Base-by-base conservation (phyloP, 2,113 vertebrate species). In the Poecilia latipinna region DNA sequence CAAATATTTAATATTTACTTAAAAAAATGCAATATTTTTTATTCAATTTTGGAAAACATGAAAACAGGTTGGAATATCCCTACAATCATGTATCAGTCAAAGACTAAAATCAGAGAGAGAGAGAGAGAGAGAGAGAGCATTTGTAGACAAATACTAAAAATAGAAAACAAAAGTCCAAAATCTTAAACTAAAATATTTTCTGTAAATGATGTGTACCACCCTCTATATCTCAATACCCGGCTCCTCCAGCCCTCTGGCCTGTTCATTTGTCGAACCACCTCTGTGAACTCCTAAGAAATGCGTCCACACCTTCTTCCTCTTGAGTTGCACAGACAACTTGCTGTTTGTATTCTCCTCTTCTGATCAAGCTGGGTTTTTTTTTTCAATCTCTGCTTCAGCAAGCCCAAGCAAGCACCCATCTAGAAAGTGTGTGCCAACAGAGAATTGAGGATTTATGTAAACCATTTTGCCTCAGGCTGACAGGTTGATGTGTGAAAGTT, bases 401-500 rank as follows among this genome's bases (percentile, higher is more conserved):
- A 86, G 87, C 72, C 65, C 57, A 77, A 84, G 62, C 89, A 76
- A 70, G 83, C 70, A 68, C 24, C 22, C 51, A 78, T 75, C 75
- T 80, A 63, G 66, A 15, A 35, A 73, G 32, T 44, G 54, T 82
- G 37, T 82, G 82, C 78, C 84, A 83, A 29, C 73, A 77, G 75
- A 89, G 84, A 82, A 70, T 82, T 77, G 74, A 22, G 68, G 28
- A 78, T 89, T 83, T 71, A 74, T 83, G 74, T 75, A 77, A 85
- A 78, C 79, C 31, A 70, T 91, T 90, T 90, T 82, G 82, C 86
- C 87, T 77, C 72, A 74, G 82, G 82, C 75, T 74, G 68, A 78
- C 62, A 67, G 54, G 65, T 19, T 35, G 37, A 37, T 74, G 68
- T 72, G 61, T 68, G 68, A 48, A 61, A 32, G 64, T 65, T 63